Evolutionary conservation across 2,888 invertebrate genomes (phyloP).

Genomic region (Limnephilus marmoratus): DNA sequence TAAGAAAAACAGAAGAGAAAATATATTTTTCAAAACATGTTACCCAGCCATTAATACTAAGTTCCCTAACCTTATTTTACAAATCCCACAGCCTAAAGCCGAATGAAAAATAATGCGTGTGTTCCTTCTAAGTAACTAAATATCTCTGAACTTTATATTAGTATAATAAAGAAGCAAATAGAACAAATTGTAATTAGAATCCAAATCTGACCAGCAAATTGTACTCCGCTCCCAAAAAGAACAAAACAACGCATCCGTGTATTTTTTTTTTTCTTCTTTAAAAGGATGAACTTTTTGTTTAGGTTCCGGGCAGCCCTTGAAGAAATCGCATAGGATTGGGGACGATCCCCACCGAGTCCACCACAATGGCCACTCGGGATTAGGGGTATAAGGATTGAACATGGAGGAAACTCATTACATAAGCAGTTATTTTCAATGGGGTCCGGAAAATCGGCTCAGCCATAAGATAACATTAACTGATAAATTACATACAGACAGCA

Average conservation of each 20-base stretch:
- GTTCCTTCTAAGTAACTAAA: neutral
- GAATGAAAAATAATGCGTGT: neutral
- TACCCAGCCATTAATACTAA: neutral
- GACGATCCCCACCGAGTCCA: conserved; percentile 13
- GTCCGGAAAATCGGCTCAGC: conserved; percentile 45
- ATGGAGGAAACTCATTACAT: conserved; percentile 57
- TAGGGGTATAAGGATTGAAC: conserved; percentile 54
- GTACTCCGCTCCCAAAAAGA: neutral
- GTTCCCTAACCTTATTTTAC: neutral
- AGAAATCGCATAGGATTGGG: conserved; percentile 7
- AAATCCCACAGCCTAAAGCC: neutral
- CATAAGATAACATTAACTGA: conserved; percentile 54
- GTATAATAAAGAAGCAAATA: conserved; percentile 16
- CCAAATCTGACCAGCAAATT: neutral
- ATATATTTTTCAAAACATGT: neutral
- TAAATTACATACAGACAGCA: conserved; percentile 40
- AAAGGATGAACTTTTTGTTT: neutral
- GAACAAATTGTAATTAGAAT: conserved; percentile 17
- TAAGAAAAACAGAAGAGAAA: neutral
- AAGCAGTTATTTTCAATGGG: conserved; percentile 64
- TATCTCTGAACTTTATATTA: neutral
- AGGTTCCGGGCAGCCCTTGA: neutral
- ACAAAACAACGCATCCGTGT: too few species aligned
- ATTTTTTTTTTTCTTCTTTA: neutral
- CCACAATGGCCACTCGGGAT: conserved; percentile 63